Evolutionary conservation across 2,888 invertebrate species (phyloP), one percentile per base, ranked within the genome.

Genomic region (Brenthis daphne): DNA sequence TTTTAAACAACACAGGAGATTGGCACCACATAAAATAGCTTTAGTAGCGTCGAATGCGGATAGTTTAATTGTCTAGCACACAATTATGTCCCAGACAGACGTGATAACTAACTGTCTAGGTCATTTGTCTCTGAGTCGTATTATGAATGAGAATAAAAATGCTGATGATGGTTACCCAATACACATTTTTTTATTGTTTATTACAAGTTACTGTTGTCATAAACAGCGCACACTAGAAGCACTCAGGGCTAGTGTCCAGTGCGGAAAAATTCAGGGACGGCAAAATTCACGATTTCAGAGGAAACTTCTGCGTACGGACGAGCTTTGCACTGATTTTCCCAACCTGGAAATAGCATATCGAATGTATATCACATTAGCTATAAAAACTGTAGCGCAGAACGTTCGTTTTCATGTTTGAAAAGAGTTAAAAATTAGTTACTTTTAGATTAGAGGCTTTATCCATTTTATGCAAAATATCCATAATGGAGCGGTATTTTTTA

Each of bases 51-150:
- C 51, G 81, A 80, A 72, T 79, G 81, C 80, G 78, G 82, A 82
- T 81, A 81, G 83, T 85, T 86, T 87, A 87, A 88, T 88, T 88
- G 86, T 84, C 83, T 80, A 80, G 81, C 82, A 82, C 86, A 85
- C 87, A 87, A 88, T 87, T 87, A 88, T 85, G 81, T 77, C 82
- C 82, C 88, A 88, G 89, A 87, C 88, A 84, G 83, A 79, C 81
- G 80, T 84, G 86, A 83, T 86, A 86, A 84, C 80, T 83, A 72
- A 73, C 84, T 84, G 86, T 86, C 86, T 88, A 85, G 88, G 88
- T 88, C 87, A 86, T 84, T 85, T 82, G 84, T 82, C 82, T 79
- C 73, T 81, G 79, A 68, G 79, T 80, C 76, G 78, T 79, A 77
- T 76, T 77, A 76, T 79, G 79, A 80, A 55, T 68, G 77, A 78